Evolutionary conservation across 2,888 invertebrate genomes (phyloP), one percentile per base, ranked within the genome.

Genomic region (Limnephilus rhombicus): DNA sequence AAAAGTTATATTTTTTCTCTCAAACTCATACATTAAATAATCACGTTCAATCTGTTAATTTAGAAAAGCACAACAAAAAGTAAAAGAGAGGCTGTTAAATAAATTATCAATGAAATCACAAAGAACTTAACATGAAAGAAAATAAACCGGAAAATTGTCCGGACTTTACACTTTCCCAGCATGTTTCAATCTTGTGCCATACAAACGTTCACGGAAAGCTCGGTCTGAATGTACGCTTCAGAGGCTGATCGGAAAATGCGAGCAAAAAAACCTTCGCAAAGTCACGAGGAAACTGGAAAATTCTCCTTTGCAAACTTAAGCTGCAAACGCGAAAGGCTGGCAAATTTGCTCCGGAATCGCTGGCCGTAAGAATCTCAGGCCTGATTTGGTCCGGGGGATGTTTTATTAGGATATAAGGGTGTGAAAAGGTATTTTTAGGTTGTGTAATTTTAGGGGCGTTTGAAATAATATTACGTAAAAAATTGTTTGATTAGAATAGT

Each of bases 291-390:
- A 86, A 86, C 49, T 68, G 34, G 88, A 31, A 88, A 68, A 88
- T 68, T 88, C 88, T 88, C 88, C 88, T 88, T 68, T 68, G 68
- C 88, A 88, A 68, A 53, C 53, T 53, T 31, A 68, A 68, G 53
- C 88, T 31, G 53, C 18, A 88, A 68, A 68, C 31, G 53, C 85
- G n/a, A 85, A 41, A 88, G 86, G n/a, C 45, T 29, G 86, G 88
- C 88, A 31, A 88, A 88, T 88, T 49, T 88, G 53, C 89, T 89
- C 87, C 53, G 85, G 83, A 91, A 24, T 85, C 92, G 90, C 37
- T 92, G 92, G 85, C 92, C 92, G 92, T 90, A 90, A 92, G 90
- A 80, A 92, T 53, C 86, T 90, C 81, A 89, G 92, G 83, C 83
- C 92, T 90, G 92, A 92, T 86, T 90, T 90, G 80, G 90, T 89